Evolutionary conservation across 2,888 invertebrate species (phyloP).

Genomic region (Dermolepida albohirtum): DNA sequence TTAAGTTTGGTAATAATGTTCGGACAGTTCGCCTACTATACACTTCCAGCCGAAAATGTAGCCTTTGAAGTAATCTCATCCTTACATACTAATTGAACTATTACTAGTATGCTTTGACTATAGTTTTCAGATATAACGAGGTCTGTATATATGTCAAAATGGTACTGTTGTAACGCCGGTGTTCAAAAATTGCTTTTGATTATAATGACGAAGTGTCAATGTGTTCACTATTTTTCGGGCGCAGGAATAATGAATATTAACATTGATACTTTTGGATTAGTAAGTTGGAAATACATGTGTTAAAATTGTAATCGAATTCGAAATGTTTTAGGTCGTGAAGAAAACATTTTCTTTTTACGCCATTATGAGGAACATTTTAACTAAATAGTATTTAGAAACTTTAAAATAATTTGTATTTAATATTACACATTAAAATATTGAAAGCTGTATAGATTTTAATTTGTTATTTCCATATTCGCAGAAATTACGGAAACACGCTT

Average conservation of each 20-base stretch:
- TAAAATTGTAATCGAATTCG: too few species aligned
- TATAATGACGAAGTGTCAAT: conserved; percentile 3
- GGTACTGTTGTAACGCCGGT: background rate
- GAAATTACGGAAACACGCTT: too few species aligned
- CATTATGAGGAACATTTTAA: conserved; percentile 7
- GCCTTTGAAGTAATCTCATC: background rate
- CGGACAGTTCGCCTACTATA: conserved; percentile 3
- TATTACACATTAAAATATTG: too few species aligned
- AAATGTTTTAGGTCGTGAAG: conserved; percentile 6
- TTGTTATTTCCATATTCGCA: too few species aligned
- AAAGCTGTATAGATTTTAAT: too few species aligned
- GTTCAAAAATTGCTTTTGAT: background rate
- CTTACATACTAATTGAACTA: background rate
- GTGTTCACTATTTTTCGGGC: background rate
- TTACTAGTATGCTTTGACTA: too few species aligned
- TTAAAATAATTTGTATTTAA: too few species aligned
- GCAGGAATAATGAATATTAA: conserved; percentile 11
- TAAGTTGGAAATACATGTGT: background rate
- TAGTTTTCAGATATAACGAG: conserved; percentile 8
- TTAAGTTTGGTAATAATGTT: background rate
- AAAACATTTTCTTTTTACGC: conserved; percentile 1
- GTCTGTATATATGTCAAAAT: conserved; percentile 8
- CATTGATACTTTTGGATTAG: conserved; percentile 10
- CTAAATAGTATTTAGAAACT: too few species aligned
- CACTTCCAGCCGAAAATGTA: background rate